Percentiles rank a stretch among this genome's conserved stretches.
These are phyloP conservation scores for Phrixothrix hirtus DNA, from an alignment of 2,888 invertebrate genomes.

Conservation along the genomic window DNA sequence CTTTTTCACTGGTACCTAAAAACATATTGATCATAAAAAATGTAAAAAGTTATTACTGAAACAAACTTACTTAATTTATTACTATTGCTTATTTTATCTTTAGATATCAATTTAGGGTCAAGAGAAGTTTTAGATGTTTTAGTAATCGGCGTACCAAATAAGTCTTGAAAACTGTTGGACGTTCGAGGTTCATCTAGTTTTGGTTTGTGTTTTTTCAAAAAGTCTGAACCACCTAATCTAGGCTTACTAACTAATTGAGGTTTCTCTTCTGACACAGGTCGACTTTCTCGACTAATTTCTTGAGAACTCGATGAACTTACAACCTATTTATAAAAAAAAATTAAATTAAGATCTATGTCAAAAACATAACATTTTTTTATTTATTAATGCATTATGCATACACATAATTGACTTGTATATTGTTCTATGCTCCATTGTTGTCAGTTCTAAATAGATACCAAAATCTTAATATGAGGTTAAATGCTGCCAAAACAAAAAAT, in stretches of 20 bases:
- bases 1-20: constrained; percentile 45
- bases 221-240: constrained; percentile 63
- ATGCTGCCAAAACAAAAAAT: no score
- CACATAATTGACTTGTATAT: no score
- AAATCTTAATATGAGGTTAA: no score
- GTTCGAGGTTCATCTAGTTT: constrained; percentile 51
- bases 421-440: no score
- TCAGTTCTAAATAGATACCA: no score
- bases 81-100: constrained; percentile 33
- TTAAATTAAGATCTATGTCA: no score
- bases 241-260: constrained; percentile 71
- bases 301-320: constrained; percentile 50
- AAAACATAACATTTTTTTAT: no score
- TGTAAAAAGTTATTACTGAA: no score
- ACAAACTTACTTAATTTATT: constrained; percentile 33
- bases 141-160: constrained; percentile 83
- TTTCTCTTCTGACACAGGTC: constrained; percentile 47
- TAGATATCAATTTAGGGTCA: constrained; percentile 59
- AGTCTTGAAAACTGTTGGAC: constrained; percentile 69
- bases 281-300: constrained; percentile 54
- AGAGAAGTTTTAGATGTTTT: constrained; percentile 73
- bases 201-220: constrained; percentile 50
- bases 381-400: no score
- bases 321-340: constrained; percentile 42
- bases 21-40: constrained; percentile 36